Conservation (phyloP, 2,113 vertebrate species). For the Pedionomus torquatus region DNA sequence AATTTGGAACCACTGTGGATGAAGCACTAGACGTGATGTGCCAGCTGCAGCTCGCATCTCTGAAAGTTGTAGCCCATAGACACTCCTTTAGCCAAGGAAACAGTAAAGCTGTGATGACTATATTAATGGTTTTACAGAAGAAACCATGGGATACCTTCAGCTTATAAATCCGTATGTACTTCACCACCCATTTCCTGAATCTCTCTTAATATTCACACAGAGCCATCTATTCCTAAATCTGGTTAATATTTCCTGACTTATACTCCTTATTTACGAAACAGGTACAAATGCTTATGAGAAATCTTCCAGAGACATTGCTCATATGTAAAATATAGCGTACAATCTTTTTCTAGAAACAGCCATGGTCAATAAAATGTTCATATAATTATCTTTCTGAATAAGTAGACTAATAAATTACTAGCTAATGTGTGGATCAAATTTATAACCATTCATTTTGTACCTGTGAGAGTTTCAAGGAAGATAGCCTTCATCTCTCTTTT, state of each 20-base stretch:
- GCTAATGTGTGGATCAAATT: neutral
- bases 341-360: neutral
- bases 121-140: neutral
- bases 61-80: neutral
- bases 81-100: neutral
- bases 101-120: neutral
- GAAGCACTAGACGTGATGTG: neutral
- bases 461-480: neutral
- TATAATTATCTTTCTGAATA: neutral
- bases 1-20: neutral
- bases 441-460: neutral
- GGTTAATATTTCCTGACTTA: neutral
- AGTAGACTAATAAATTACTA: neutral
- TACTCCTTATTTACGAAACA: neutral
- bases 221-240: neutral
- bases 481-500: neutral
- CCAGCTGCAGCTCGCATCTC: neutral
- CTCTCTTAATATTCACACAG: neutral
- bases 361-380: neutral
- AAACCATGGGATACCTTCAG: neutral
- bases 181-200: neutral
- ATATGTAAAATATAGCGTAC: neutral
- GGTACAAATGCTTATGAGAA: neutral
- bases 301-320: neutral
- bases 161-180: neutral